Percentiles rank a stretch among this genome's conserved stretches.
Conservation (phyloP, 2,113 vertebrate species). For the Gobius niger region DNA sequence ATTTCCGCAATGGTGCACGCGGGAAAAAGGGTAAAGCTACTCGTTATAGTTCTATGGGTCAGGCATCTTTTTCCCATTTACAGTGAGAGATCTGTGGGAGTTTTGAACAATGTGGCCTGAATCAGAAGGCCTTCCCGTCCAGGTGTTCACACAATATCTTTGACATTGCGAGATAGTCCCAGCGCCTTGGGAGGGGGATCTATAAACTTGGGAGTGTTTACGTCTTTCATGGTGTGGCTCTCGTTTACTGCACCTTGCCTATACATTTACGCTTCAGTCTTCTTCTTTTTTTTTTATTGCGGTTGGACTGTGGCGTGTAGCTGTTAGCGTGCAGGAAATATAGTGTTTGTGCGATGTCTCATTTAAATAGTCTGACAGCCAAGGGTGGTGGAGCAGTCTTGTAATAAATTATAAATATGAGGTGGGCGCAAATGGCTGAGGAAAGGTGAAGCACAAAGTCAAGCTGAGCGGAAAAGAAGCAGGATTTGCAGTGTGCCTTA, state of each 20-base stretch:
- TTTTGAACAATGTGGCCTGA: too few relatives aligned
- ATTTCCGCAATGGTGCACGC: slow-evolving; percentile 62
- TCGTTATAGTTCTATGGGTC: not conserved
- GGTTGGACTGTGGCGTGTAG: slow-evolving; percentile 49
- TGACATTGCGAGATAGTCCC: not conserved
- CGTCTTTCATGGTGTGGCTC: slow-evolving; percentile 3
- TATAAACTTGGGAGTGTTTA: too few relatives aligned
- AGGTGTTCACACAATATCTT: too few relatives aligned
- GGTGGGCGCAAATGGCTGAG: slow-evolving; percentile 65
- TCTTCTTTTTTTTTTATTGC: slow-evolving; percentile 42
- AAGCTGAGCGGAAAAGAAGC: slow-evolving; percentile 47
- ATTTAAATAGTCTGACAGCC: slow-evolving; percentile 76
- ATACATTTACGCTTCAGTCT: not conserved
- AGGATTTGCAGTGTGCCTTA: slow-evolving; percentile 26
- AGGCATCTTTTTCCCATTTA: too few relatives aligned
- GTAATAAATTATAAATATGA: slow-evolving; percentile 76
- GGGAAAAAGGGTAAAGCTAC: slow-evolving; percentile 36
- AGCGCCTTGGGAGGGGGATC: too few relatives aligned
- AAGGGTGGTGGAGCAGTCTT: slow-evolving; percentile 60
- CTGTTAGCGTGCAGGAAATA: slow-evolving; percentile 47
- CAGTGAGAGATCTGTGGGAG: too few relatives aligned
- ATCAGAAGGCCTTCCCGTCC: too few relatives aligned
- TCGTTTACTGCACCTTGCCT: slow-evolving; percentile 23
- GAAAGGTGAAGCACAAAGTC: slow-evolving; percentile 68
- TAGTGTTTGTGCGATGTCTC: slow-evolving; percentile 64